Evolutionary conservation across 2,113 vertebrate genomes (phyloP).

Genomic region (Terrapene triunguis): DNA sequence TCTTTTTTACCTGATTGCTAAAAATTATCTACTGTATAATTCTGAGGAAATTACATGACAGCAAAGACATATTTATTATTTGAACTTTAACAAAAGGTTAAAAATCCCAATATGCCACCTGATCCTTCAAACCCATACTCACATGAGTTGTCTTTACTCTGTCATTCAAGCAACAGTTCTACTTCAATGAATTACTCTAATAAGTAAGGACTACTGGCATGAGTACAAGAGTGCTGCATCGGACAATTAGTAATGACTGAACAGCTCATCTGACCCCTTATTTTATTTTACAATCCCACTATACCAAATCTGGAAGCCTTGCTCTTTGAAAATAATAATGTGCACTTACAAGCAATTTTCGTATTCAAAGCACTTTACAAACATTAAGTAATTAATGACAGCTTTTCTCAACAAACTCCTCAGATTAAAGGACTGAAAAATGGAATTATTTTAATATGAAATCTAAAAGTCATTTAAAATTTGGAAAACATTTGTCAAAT

Average conservation of each 20-base stretch:
- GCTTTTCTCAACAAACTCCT: background rate
- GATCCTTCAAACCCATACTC: background rate
- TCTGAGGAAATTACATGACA: slow-evolving; percentile 17
- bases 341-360: background rate
- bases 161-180: background rate
- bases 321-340: background rate
- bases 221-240: background rate
- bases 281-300: background rate
- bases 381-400: background rate
- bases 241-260: background rate
- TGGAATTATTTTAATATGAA: background rate
- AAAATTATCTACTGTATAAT: background rate
- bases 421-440: background rate
- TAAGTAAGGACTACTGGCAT: background rate
- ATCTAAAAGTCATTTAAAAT: background rate
- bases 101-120: background rate
- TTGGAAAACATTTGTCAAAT: background rate
- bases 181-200: background rate
- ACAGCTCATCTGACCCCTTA: background rate
- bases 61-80: background rate
- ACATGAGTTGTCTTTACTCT: background rate
- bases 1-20: background rate
- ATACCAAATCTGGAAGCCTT: background rate
- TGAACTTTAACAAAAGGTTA: background rate
- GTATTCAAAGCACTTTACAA: background rate